Base-by-base conservation (phyloP, 2,888 invertebrate species). In the Hirudinaria manillensis region DNA sequence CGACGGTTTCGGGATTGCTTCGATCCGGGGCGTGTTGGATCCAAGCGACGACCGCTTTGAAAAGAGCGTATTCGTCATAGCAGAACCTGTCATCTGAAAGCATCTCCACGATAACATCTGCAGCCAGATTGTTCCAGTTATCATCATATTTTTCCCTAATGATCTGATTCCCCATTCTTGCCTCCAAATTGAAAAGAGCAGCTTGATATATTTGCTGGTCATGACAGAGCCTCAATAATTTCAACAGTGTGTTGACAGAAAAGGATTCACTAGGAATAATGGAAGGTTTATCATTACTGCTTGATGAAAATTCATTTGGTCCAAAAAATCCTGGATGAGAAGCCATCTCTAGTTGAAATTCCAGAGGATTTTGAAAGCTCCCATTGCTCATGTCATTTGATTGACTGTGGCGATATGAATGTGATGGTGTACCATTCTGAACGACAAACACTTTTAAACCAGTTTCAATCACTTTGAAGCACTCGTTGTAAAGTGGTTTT, bases 401-500 rank as follows among this genome's bases (percentile, higher is more conserved):
- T 51, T 67, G 24, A 29, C 13, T 61, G 10, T 61, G 24, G 24
- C 27, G 29, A 61, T 61, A 61, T 24, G 29, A 24, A 27, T 24
- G 61, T 27, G 29, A 61, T 16, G 61, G 61, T 19, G 51, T 55
- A 51, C 55, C 51, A 61, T 75, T n/a, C 19, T 38, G 45, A 10
- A 76, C 77, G n/a, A 75, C 68, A 72, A 73, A 79, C n/a, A 79
- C 78, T 55, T 78, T 79, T 21, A 79, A 70, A 21, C 78, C 79
- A 36, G 73, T 78, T 70, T 78, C 76, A 19, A 80, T 79, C 34
- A 78, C 61, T 65, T 79, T 80, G 24, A 78, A 81, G 78, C 84
- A 84, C 77, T 84, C 83, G 10, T 81, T 80, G 32, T 80, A 78
- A 29, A 84, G 76, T 6, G 82, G 76, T 66, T 79, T 80, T 10